Percentiles rank a stretch among this genome's conserved stretches.
Evolutionary conservation across 2,888 invertebrate species (phyloP).

Genomic region (Acanthococcus lagerstroemiae): DNA sequence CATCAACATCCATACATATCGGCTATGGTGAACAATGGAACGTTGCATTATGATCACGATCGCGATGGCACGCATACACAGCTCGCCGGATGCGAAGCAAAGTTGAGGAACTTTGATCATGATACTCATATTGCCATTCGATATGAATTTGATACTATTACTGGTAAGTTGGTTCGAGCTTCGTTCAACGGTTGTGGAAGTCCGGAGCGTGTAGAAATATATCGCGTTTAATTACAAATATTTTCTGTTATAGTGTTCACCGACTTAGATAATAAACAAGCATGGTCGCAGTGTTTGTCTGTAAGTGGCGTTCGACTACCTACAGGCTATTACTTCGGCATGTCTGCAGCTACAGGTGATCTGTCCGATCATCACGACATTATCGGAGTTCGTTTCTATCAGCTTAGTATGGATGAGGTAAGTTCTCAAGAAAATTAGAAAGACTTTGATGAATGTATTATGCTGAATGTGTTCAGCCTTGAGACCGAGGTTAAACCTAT

Average conservation of each 20-base stretch:
- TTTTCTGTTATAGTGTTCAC: conserved; percentile 61
- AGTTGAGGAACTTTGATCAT: conserved; percentile 80
- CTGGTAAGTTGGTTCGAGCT: conserved; percentile 51
- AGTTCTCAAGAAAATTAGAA: background rate
- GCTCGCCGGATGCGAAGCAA: conserved; percentile 91
- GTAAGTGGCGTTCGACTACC: conserved; percentile 84
- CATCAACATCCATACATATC: conserved; percentile 98
- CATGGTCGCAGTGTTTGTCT: conserved; percentile 87
- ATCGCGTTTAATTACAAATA: conserved; percentile 2
- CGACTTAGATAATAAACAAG: conserved; percentile 81
- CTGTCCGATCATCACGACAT: conserved; percentile 94
- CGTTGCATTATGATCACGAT: conserved; percentile 93
- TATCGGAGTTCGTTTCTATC: conserved; percentile 80
- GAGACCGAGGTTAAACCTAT: too few relatives aligned
- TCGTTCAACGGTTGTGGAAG: background rate
- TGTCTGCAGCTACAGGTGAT: conserved; percentile 94
- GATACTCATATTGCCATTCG: conserved; percentile 84
- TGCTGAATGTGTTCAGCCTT: conserved; percentile 40
- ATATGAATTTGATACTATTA: conserved; percentile 81
- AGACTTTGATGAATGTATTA: background rate
- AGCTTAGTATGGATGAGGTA: conserved; percentile 65
- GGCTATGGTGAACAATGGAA: conserved; percentile 96
- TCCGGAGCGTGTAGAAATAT: background rate
- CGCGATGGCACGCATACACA: conserved; percentile 97
- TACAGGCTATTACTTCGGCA: conserved; percentile 88